Evolutionary conservation across 2,113 vertebrate genomes (phyloP), one percentile per base, ranked within the genome.

Genomic region (Oreochromis spilurus): DNA sequence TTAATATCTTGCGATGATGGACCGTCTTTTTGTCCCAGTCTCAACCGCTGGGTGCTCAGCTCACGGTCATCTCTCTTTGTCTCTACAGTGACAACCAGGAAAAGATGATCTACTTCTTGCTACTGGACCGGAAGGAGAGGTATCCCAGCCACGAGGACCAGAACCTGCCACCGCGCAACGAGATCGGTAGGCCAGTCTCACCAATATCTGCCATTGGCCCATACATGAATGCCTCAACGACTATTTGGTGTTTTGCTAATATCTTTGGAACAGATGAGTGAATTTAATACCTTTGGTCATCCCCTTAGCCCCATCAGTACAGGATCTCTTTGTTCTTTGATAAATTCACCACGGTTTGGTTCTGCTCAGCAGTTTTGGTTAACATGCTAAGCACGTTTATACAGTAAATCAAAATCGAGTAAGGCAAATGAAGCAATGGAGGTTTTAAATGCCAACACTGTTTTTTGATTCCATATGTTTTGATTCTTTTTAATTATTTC

Each of bases 31-130:
- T 29, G 72, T 38, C 9, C 38, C 5, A 11, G 48, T 88, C 31
- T 52, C 5, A 82, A 75, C 52, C 8, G 79, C 16, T 14, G 52
- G 4, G 17, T 55, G 2, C 77, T 77, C 31, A 58, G 54, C 54
- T 82, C 24, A 17, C 1, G 4, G 24, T 21, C 16, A 45, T 53
- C 19, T 82, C 16, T 77, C 45, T 19, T 29, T 81, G 78, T 87
- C 26, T 84, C 57, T 91, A 14, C 93, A 98, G 99, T 89, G 97
- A 99, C 93, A 99, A 99, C 94, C 99, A 99, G 95, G 99, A 99
- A 91, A 99, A 99, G 96, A 99, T 99, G 98, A 99, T 99, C 92
- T 99, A 99, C 92, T 99, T 99, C 94, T 97, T 99, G 29, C 97
- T 99, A 14, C 95, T 99, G 95, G 99, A 99, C 92, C 98, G 99